Base-by-base conservation (phyloP, 2,888 invertebrate genomes). In the Mesoligia furuncula region DNA sequence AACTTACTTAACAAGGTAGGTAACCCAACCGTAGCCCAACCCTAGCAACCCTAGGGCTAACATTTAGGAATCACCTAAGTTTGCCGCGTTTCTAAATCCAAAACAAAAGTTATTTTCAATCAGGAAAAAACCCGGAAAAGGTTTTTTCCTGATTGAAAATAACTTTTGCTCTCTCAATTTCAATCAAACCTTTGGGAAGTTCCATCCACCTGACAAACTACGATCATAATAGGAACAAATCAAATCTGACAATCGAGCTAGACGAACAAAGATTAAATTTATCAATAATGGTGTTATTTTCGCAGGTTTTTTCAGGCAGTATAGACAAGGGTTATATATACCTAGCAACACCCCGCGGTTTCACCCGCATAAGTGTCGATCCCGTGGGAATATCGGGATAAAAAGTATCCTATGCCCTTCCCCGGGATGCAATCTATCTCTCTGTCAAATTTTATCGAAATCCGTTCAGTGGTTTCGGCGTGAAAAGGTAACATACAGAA, bases 221-320 rank as follows among this genome's bases (percentile, higher is more conserved):
- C 4, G 1, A 54, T 66, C 54, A 66, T 54, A 66, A 39, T 54
- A 75, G 13, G n/a, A 36, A 36, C 48, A 61, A 80, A 83, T 42
- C 20, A 11, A 78, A 81, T 71, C 48, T 27, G 15, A 64, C 24
- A 27, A 71, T 54, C 51, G 62, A 62, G 9, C 62, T 57, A 64
- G 67, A 57, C 1, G 20, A 0, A 71, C 42, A n/a, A 79, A 51
- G 20, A 78, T 83, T 78, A 24, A 72, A 78, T 81, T 68, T 59
- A 17, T 78, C 36, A 68, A 57, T 62, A 57, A 67, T 48, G 9
- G 17, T 71, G 36, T 71, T 83, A 59, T 71, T 67, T 13, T 54
- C n/a, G 6, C n/a, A 42, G 71, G 11, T 72, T 67, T 67, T 1
- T 57, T 59, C 8, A 17, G 13, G 51, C 11, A 57, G 24, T 48